phyloP scores from a whole-genome alignment of 1,140 invertebrate species.

The Archivesica marissinica region DNA sequence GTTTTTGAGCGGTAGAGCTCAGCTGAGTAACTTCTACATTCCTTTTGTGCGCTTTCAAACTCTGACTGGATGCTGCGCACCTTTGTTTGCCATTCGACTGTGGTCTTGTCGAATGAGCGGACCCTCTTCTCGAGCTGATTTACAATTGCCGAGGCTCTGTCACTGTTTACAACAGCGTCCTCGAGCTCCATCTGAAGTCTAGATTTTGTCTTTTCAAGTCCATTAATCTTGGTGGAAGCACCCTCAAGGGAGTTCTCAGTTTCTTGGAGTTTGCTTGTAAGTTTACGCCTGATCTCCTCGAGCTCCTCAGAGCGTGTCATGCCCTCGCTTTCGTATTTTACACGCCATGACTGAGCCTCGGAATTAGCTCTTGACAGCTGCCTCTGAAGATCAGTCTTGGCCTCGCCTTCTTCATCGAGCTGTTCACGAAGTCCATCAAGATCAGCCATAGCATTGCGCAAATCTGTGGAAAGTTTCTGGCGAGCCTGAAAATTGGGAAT shows the following conservation, averaged over 20 bases:
- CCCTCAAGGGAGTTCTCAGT: slow-evolving; percentile 99
- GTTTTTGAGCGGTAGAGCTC: slow-evolving; percentile 99
- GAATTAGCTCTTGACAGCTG: slow-evolving; percentile 99
- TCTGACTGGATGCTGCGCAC: slow-evolving; percentile 98
- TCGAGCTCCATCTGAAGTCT: slow-evolving; percentile 98
- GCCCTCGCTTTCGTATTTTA: slow-evolving; percentile 98
- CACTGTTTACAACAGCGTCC: slow-evolving; percentile 98
- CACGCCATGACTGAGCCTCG: slow-evolving; percentile 94
- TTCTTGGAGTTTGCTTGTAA: slow-evolving; percentile 96
- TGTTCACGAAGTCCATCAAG: slow-evolving; percentile 98
- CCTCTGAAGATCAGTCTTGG: slow-evolving; percentile 89
- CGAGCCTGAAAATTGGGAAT: slow-evolving; percentile 14
- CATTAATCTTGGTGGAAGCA: slow-evolving; percentile 97
- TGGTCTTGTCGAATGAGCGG: slow-evolving; percentile 99
- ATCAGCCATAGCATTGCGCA: slow-evolving; percentile 97
- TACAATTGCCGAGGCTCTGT: slow-evolving; percentile 97
- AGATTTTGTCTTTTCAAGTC: slow-evolving; percentile 98
- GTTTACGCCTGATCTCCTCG: slow-evolving; percentile 99
- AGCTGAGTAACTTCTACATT: slow-evolving; percentile 99
- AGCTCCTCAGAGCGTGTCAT: slow-evolving; percentile 98
- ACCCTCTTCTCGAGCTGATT: slow-evolving; percentile 99
- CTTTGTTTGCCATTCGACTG: slow-evolving; percentile 99
- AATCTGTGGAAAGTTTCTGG: slow-evolving; percentile 83
- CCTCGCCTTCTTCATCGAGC: slow-evolving; percentile 95
- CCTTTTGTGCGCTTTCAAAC: slow-evolving; percentile 98